Evolutionary conservation across 1,140 invertebrate genomes (phyloP), one percentile per base, ranked within the genome.

Genomic region (Drosophila arawakana): DNA sequence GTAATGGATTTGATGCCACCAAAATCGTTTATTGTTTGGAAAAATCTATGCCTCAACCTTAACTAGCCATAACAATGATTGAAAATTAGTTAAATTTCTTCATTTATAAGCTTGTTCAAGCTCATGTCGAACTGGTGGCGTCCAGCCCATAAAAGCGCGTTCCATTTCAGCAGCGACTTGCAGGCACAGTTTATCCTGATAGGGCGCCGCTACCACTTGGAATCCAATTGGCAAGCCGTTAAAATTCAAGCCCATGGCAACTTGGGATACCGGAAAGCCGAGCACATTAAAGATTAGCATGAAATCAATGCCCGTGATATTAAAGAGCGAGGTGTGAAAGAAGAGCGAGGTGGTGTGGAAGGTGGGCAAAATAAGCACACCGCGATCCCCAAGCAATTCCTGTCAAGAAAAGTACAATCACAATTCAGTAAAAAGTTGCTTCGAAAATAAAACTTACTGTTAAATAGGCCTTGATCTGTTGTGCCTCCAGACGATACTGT

Each of bases 71-170:
- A 58, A 50, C 46, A 54, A 7, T 54, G 30, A 5, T 13, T 7
- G 25, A 21, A n/a, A 47, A 47, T n/a, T 18, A 18, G 11, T 35
- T n/a, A n/a, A 34, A 52, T 30, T 52, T 15, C 35, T 52, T 2
- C 3, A 2, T 13, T 13, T 39, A 10, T 37, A 11, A 4, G 7
- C 2, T 37, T 7, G 2, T 34, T 3, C 6, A 10, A 78, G 43
- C 41, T 78, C 49, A 49, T 89, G 85, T 11, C 50, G 93, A 57
- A 93, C 89, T 1, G 91, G 90, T 4, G 90, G 84, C 34, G 84
- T 78, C 97, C 97, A 98, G 3, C 97, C 97, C 11, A 96, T 96
- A 89, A 97, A 97, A 1, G 93, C 94, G 62, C 93, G 94, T 86
- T 98, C 97, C 10, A 98, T 89, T 72, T 97, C 95, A 73, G 93